These are phyloP conservation scores for Empis stercorea DNA, from an alignment of 2,888 invertebrate species.

Conservation along the genomic window DNA sequence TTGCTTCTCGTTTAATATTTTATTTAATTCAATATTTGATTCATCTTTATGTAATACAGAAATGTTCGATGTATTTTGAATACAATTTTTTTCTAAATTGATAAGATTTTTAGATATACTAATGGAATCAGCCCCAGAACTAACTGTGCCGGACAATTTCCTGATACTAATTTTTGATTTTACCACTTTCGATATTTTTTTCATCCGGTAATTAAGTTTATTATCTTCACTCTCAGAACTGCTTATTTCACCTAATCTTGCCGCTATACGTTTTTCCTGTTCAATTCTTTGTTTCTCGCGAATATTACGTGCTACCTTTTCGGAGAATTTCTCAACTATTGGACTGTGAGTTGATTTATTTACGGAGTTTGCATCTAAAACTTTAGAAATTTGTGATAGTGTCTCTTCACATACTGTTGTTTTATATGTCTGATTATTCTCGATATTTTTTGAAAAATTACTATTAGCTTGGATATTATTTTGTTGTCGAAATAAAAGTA, in stretches of 20 bases:
- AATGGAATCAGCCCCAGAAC: too few species aligned
- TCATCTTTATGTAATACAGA: too few species aligned
- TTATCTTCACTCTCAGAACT: constrained; percentile 38
- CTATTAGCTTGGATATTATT: neutral
- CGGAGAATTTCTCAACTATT: constrained; percentile 28
- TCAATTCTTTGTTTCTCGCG: constrained; percentile 32
- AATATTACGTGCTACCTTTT: constrained; percentile 37
- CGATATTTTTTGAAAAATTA: too few species aligned
- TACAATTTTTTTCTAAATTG: too few species aligned
- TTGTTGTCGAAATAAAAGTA: constrained; percentile 13
- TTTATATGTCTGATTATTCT: too few species aligned
- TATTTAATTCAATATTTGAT: too few species aligned
- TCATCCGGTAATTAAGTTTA: neutral
- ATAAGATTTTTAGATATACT: too few species aligned
- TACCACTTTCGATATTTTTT: too few species aligned
- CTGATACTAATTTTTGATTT: too few species aligned
- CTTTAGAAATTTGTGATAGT: neutral
- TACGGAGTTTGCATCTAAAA: constrained; percentile 21
- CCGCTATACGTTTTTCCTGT: constrained; percentile 28
- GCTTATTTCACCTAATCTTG: constrained; percentile 34
- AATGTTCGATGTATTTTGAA: too few species aligned
- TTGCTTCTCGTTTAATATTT: neutral
- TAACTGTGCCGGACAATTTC: too few species aligned
- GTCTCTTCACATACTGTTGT: too few species aligned
- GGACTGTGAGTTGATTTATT: constrained; percentile 14